Base-by-base conservation (phyloP, 1,140 invertebrate genomes). In the Conus betulinus region DNA sequence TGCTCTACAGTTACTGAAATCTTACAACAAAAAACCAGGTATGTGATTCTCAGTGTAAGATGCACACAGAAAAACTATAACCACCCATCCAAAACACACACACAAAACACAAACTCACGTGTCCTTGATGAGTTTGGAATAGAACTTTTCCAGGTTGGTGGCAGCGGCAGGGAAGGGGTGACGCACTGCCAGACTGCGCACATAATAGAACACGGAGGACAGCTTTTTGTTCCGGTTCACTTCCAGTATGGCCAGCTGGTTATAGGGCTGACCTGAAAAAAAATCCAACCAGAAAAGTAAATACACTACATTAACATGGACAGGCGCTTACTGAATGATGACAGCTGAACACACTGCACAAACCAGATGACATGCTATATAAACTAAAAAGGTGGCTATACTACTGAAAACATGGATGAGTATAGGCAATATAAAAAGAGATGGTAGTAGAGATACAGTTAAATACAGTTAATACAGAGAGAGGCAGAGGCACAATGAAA, bases 171-270 rank as follows among this genome's bases (percentile, higher is more conserved):
- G 97, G 95, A 98, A 98, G 20, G 97, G 97, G 94, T 97, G 97
- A 91, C 97, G 97, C 8, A 98, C 97, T 53, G 97, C 96, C 85
- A 98, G 96, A 87, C 97, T 97, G 83, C 97, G 96, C 53, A 97
- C 97, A 94, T 98, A 98, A 95, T 97, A 97, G 95, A 98, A 98
- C 55, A 98, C 97, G 5, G 97, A 97, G 63, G 97, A 97, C 87
- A 98, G 96, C 93, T 97, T 97, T 92, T 98, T 97, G n/a, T 97
- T 97, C 74, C 97, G 96, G 11, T 97, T 97, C 84, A 97, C 97
- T 94, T 97, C 97, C 76, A 98, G 94, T 71, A 98, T 96, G 51
- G 97, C 98, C 91, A 98, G 94, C 95, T 98, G 98, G 95, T 98
- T 98, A 94, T 98, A 98, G 0, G 98, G 97, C 93, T 98, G 98